These are phyloP conservation scores for Microhierax caerulescens DNA, from an alignment of 2,797 vertebrate species.

Conservation along the genomic window DNA sequence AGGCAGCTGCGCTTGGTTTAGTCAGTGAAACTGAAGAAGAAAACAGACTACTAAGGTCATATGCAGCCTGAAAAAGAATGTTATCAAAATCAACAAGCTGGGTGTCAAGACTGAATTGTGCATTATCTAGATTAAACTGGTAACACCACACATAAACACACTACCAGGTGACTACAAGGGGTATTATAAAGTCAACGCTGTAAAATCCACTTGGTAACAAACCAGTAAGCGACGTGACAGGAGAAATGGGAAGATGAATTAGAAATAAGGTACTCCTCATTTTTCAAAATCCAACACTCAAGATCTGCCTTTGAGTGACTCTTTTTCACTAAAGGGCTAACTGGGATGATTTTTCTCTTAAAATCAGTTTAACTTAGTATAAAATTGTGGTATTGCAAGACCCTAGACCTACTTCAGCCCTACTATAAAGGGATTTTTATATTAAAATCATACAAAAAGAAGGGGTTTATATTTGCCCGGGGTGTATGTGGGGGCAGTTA, in stretches of 20 bases:
- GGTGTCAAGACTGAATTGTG: not conserved
- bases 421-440: not conserved
- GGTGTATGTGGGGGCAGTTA: not conserved
- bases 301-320: not conserved
- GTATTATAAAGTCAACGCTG: not conserved
- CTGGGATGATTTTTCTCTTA: not conserved
- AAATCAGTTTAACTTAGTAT: not conserved
- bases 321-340: not conserved
- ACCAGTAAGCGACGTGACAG: not conserved
- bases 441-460: not conserved
- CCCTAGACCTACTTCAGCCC: not conserved
- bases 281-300: not conserved
- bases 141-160: rapidly evolving
- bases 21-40: conserved; percentile 33
- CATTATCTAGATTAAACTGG: not conserved
- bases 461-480: rapidly evolving
- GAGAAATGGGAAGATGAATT: not conserved
- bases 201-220: not conserved
- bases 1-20: conserved; percentile 3
- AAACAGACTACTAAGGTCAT: conserved; percentile 15
- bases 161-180: not conserved
- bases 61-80: not conserved
- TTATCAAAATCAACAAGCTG: not conserved
- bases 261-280: not conserved
- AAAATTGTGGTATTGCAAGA: not conserved